Conservation (phyloP, 2,113 vertebrate species). For the Eptatretus burgeri region DNA sequence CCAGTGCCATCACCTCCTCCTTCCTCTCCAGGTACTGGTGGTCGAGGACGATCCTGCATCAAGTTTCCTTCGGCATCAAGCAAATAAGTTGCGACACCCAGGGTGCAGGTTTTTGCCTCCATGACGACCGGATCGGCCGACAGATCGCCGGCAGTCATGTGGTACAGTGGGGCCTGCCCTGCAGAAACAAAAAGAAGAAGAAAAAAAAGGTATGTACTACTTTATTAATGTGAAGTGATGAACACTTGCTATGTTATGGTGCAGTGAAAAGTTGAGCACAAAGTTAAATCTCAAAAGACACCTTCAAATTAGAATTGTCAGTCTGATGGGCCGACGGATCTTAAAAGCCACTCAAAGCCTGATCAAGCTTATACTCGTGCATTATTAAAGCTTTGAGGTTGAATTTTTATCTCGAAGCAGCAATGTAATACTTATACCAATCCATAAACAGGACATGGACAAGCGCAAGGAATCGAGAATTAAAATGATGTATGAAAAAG, state of each 20-base stretch:
- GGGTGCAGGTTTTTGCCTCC: conserved; percentile 2
- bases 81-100: conserved; percentile 17
- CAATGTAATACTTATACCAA: too few species aligned
- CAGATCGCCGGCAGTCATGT: not conserved
- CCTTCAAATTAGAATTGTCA: too few species aligned
- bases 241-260: not conserved
- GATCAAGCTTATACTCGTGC: too few species aligned
- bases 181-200: not conserved
- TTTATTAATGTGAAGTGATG: not conserved
- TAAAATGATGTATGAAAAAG: too few species aligned
- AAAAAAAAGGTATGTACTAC: not conserved
- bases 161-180: not conserved
- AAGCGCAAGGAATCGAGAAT: too few species aligned
- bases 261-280: not conserved
- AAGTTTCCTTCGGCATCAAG: conserved; percentile 62
- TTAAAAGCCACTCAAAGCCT: too few species aligned
- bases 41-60: conserved; percentile 83
- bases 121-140: conserved; percentile 2
- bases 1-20: conserved; percentile 14
- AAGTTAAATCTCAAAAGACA: not conserved
- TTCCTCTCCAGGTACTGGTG: conserved; percentile 83
- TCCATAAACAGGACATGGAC: too few species aligned
- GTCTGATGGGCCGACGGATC: too few species aligned
- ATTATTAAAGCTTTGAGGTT: too few species aligned
- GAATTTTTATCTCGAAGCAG: too few species aligned